Evolutionary conservation across 2,797 vertebrate species (phyloP).

Genomic region (Ataeniobius toweri): DNA sequence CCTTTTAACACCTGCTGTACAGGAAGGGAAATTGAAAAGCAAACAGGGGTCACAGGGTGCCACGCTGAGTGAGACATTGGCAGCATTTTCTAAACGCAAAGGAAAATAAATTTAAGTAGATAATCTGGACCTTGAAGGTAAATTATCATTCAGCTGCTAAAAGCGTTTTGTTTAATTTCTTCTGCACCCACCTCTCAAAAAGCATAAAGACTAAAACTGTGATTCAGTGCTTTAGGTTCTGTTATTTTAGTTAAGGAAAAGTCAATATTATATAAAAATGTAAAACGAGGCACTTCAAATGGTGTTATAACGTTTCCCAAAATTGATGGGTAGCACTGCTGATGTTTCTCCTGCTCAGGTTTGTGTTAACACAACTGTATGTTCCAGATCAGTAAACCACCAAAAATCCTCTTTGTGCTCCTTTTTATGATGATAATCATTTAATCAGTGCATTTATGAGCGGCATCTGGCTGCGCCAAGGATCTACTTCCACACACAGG

Average conservation of each 20-base stretch:
- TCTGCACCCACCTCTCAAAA: not conserved
- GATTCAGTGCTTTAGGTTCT: not conserved
- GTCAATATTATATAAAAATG: not conserved
- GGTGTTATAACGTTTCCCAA: no score
- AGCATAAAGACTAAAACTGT: not conserved
- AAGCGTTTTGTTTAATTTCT: no score
- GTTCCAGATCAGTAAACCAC: no score
- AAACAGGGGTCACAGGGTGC: not conserved
- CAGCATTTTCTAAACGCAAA: not conserved
- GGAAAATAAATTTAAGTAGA: not conserved
- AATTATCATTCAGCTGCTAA: not conserved
- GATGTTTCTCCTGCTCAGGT: no score
- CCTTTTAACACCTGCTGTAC: not conserved
- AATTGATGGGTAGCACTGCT: no score
- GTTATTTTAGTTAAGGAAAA: not conserved
- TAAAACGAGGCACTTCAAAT: no score
- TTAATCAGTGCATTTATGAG: no score
- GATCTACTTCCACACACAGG: no score
- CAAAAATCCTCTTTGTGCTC: no score
- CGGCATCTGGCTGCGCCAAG: no score
- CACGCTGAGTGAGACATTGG: not conserved
- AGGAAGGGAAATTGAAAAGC: conserved; percentile 6
- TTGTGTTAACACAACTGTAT: no score
- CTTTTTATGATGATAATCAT: no score
- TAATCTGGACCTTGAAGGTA: not conserved